Evolutionary conservation across 2,888 invertebrate species (phyloP), one percentile per base, ranked within the genome.

Genomic region (Callimorpha dominula): DNA sequence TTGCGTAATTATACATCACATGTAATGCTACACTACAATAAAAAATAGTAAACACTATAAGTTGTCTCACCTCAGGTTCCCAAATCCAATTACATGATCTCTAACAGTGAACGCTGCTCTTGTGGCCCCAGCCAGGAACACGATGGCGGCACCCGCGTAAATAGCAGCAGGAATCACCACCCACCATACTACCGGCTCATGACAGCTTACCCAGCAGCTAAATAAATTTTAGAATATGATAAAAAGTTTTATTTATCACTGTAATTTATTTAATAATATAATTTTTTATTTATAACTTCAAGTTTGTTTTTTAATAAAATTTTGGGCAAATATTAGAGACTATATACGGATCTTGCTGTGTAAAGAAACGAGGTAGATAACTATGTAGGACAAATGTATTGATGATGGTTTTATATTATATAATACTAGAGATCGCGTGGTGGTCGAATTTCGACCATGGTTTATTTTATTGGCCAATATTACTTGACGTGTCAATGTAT

Each of bases 101-200:
- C 99, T 97, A 1, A 99, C 96, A 2, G 98, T 98, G 89, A 99
- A 99, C 46, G 99, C 99, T 0, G 99, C 99, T 78, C 98, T 96
- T 6, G 99, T 97, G 52, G 99, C 98, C 78, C 99, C 97, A 17
- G 98, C 97, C 20, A 99, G 96, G 78, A 98, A 97, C 49, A 97
- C 96, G 7, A 99, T 96, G 87, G 98, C 98, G 8, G 97, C 97
- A 49, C 97, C 92, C 0, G 98, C 98, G 87, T 98, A 97, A 75
- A 97, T 96, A 52, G 97, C 98, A 50, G 99, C 97, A 9, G 99
- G 99, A 5, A 98, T 98, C 81, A 99, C 98, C 86, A 99, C 96
- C 95, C 99, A 98, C 99, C 99, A 99, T 65, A 99, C 98, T 42
- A 99, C 98, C 42, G 98, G 97, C 91, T 99, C 99, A 90, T 99